Conservation (phyloP, 2,888 invertebrate species). For the Digitonthophagus gazella region DNA sequence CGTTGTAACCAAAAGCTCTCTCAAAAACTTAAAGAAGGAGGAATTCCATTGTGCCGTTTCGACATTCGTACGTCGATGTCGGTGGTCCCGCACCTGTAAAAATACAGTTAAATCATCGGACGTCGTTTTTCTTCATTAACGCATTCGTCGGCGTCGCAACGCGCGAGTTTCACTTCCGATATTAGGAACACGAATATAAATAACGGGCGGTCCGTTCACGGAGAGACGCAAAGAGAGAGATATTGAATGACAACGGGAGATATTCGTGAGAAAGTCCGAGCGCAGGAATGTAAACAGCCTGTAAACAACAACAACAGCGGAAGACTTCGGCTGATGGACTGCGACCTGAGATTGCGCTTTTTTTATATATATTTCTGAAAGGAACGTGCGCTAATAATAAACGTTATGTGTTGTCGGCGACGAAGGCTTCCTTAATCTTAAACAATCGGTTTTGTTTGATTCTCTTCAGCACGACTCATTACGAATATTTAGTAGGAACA, state of each 20-base stretch:
- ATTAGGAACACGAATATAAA: background rate
- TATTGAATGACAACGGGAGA: conserved; percentile 28
- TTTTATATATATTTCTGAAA: background rate
- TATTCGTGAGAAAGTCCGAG: conserved; percentile 32
- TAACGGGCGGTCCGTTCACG: background rate
- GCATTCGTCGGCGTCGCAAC: background rate
- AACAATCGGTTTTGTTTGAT: background rate
- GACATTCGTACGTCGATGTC: conserved; percentile 2
- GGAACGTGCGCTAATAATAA: background rate
- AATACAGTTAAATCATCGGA: conserved; percentile 8
- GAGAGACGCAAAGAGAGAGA: background rate
- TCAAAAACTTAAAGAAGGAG: background rate
- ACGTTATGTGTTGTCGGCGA: too few species aligned
- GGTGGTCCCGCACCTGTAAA: conserved; percentile 19
- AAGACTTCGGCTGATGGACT: background rate
- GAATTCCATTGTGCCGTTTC: conserved; percentile 5
- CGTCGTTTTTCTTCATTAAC: conserved; percentile 1
- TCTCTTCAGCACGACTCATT: background rate
- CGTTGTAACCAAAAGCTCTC: background rate
- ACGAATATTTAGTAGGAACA: background rate
- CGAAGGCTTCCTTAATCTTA: background rate
- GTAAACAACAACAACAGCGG: conserved; percentile 24
- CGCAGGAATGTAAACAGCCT: conserved; percentile 20
- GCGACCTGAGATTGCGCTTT: background rate
- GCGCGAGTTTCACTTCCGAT: background rate